Percentiles rank a stretch among this genome's conserved stretches.
Evolutionary conservation across 1,140 invertebrate species (phyloP).

Genomic region (Drosophila bocki): DNA sequence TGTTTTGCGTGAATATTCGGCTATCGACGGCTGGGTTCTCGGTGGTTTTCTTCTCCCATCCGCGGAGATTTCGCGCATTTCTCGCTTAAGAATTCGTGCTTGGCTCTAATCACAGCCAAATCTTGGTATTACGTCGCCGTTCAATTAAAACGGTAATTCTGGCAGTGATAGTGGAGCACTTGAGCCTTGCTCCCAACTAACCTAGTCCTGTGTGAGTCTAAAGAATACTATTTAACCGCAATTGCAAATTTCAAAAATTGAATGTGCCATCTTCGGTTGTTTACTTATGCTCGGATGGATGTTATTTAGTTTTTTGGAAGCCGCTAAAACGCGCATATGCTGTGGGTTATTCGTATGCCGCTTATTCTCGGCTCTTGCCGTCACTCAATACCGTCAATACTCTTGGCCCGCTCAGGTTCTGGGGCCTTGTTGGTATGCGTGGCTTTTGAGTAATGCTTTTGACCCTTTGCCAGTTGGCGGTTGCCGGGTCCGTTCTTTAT

Average conservation of each 20-base stretch:
- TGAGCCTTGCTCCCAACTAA: background rate
- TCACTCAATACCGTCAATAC: constrained; percentile 50
- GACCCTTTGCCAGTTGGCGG: constrained; percentile 43
- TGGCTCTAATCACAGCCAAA: constrained; percentile 59
- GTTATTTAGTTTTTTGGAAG: constrained; percentile 24
- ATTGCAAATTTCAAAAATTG: background rate
- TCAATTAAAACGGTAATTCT: constrained; percentile 42
- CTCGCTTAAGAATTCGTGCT: constrained; percentile 68
- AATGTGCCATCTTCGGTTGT: constrained; percentile 12
- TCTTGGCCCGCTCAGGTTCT: constrained; percentile 23
- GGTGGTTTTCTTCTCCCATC: constrained; percentile 59
- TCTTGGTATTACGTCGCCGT: constrained; percentile 32
- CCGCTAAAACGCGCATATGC: constrained; percentile 37
- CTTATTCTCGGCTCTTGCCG: constrained; percentile 52
- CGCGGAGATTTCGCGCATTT: constrained; percentile 63
- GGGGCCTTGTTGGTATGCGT: constrained; percentile 28
- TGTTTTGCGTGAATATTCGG: constrained; percentile 71
- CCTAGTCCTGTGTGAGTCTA: background rate
- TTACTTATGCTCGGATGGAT: constrained; percentile 22
- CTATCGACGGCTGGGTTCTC: constrained; percentile 42
- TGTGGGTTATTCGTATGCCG: constrained; percentile 11
- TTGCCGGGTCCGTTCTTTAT: constrained; percentile 43
- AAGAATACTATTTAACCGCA: background rate
- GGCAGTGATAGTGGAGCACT: background rate
- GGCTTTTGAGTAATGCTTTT: constrained; percentile 52